phyloP scores from a whole-genome alignment of 2,113 vertebrate genomes.

The Trinectes maculatus region DNA sequence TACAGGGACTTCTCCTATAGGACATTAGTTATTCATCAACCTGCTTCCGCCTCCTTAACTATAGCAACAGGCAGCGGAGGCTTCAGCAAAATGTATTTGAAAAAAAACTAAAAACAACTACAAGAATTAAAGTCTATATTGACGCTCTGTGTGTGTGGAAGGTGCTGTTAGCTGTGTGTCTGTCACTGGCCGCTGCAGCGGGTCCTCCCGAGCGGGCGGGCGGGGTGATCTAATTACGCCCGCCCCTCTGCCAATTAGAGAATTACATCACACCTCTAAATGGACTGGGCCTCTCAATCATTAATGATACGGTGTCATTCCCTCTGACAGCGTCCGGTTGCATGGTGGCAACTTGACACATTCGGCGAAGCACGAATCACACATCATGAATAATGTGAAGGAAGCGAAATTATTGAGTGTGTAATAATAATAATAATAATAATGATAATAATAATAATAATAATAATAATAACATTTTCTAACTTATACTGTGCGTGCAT shows the following conservation, averaged over 20 bases:
- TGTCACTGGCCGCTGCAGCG: conserved; percentile 4
- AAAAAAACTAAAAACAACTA: not conserved
- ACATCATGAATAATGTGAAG: conserved; percentile 19
- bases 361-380: conserved; percentile 19
- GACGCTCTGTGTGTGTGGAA: conserved; percentile 8
- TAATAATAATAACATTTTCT: too few relatives aligned
- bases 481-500: not conserved
- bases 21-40: too few relatives aligned
- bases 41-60: too few relatives aligned
- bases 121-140: too few relatives aligned
- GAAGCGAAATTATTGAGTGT: not conserved
- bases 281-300: conserved; percentile 64
- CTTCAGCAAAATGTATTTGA: not conserved
- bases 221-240: conserved; percentile 67
- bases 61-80: too few relatives aligned
- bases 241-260: conserved; percentile 58
- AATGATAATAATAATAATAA: too few relatives aligned
- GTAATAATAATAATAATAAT: too few relatives aligned
- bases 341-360: conserved; percentile 58
- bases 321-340: conserved; percentile 53
- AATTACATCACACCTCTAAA: conserved; percentile 76
- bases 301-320: conserved; percentile 66
- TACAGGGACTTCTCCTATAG: too few relatives aligned
- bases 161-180: not conserved
- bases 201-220: not conserved